Evolutionary conservation across 2,888 invertebrate species (phyloP), one percentile per base, ranked within the genome.

Genomic region (Sturmia bella): DNA sequence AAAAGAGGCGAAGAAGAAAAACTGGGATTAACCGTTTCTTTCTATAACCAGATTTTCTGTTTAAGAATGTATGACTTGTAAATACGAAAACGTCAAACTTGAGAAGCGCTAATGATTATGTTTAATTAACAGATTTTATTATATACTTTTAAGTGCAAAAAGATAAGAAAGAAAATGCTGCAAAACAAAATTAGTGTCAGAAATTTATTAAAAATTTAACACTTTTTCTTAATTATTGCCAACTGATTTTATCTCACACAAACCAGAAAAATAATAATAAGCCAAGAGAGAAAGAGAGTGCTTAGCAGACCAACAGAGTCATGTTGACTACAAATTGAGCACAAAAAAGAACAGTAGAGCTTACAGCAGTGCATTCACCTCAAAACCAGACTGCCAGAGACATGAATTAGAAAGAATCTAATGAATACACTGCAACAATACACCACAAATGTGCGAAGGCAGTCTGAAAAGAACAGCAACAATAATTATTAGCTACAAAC

Each of bases 341-440:
- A 74, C 17, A 52, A 48, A 37, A 32, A 21, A 74, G 57, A 57
- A 45, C 63, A 48, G 43, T 48, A 74, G 74, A 74, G 56, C 64
- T 15, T 64, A 56, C 52, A 27, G 21, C 73, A 88, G 88, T 88
- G 87, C 88, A 89, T 89, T 88, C 88, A 88, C 88, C 88, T 86
- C 87, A 83, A 82, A 76, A 82, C 64, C 66, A 79, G 64, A 78
- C 70, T 75, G 27, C 57, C 24, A 66, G 63, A 78, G 72, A 86
- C 85, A 82, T 84, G 66, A 81, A 69, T 70, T 72, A 57, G 56
- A 76, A 24, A 82, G 57, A 69, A 64, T 69, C 64, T 77, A 69
- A 74, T 50, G 39, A 81, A 77, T 3, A 81, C 61, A 59, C 41
- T 48, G 45, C 5, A 57, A 66, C 39, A 61, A 11, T 57, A 84